A percentile compares a stretch with the other conserved stretches of the same genome.
Conservation (phyloP, 2,113 vertebrate genomes). For the Phrynosoma blainvillii region DNA sequence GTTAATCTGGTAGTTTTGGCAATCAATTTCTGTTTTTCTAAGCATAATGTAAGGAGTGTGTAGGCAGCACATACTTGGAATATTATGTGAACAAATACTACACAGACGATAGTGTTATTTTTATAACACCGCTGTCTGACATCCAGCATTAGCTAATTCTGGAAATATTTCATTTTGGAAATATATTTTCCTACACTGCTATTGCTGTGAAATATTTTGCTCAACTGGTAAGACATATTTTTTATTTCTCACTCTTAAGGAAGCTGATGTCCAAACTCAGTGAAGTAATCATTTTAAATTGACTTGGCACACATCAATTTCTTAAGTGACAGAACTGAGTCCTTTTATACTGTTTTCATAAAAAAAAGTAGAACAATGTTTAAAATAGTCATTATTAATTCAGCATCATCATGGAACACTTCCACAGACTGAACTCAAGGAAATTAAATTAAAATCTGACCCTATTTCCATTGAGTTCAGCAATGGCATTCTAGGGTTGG, state of each 20-base stretch:
- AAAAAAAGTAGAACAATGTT: not conserved
- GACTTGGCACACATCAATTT: constrained; percentile 10
- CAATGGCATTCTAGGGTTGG: too few species aligned
- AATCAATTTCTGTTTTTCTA: not conserved
- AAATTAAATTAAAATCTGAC: constrained; percentile 9
- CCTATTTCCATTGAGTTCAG: not conserved
- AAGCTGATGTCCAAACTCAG: not conserved
- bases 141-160: constrained; percentile 14
- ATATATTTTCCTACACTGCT: not conserved
- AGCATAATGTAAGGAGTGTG: not conserved
- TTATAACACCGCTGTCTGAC: not conserved
- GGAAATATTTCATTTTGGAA: not conserved
- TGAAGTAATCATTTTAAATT: constrained; percentile 37
- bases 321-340: not conserved
- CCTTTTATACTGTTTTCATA: constrained; percentile 3
- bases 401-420: not conserved
- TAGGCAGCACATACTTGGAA: not conserved
- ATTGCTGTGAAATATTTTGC: not conserved
- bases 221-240: not conserved
- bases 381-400: constrained; percentile 18
- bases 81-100: not conserved
- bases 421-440: not conserved
- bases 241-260: constrained; percentile 14
- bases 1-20: not conserved
- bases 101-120: not conserved